Percentiles rank a stretch among this genome's conserved stretches.
These are phyloP conservation scores for Cyrtorhinus lividipennis DNA, from an alignment of 1,140 invertebrate species.

Conservation along the genomic window DNA sequence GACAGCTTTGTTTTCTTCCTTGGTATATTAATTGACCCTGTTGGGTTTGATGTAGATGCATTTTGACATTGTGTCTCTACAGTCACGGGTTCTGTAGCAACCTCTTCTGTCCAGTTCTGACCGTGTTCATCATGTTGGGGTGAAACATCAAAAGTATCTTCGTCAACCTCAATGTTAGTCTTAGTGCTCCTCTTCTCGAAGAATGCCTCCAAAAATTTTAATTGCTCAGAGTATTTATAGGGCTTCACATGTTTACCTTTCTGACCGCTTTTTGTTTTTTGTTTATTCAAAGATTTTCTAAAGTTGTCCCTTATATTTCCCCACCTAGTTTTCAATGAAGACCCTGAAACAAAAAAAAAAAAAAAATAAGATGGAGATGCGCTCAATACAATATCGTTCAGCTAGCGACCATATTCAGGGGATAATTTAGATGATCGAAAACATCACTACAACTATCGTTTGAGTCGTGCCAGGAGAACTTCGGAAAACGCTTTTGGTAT, in stretches of 20 bases:
- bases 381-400: constrained; percentile 22
- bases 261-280: constrained; percentile 5
- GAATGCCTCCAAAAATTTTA: neutral
- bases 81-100: too few relatives aligned
- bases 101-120: neutral
- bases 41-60: neutral
- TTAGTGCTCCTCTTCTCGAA: neutral
- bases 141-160: neutral
- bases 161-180: neutral
- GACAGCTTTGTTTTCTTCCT: neutral
- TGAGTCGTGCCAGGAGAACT: neutral
- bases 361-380: neutral
- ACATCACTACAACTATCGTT: neutral
- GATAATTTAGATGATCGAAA: neutral
- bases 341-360: constrained; percentile 3
- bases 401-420: constrained; percentile 28
- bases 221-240: neutral
- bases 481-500: neutral
- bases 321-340: neutral
- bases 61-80: neutral
- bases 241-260: neutral
- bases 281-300: neutral
- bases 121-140: neutral
- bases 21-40: neutral
- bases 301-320: neutral